Evolutionary conservation across 2,113 vertebrate genomes (phyloP).

Genomic region (Amazona guildingii): DNA sequence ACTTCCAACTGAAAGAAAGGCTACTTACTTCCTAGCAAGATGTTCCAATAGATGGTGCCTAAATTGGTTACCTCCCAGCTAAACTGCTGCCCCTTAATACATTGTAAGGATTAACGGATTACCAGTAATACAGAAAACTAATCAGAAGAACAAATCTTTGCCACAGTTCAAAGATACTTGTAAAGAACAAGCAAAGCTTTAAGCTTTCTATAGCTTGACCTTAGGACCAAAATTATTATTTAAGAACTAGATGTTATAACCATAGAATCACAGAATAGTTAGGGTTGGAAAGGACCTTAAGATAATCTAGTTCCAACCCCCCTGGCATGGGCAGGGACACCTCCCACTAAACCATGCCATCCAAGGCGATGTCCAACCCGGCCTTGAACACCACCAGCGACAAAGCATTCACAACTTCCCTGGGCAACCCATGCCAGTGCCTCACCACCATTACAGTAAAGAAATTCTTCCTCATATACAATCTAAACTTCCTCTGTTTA

Average conservation of each 20-base stretch:
- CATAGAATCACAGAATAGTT: too few relatives aligned
- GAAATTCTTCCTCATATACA: too few relatives aligned
- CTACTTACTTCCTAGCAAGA: background rate
- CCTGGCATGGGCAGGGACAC: too few relatives aligned
- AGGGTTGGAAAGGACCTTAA: too few relatives aligned
- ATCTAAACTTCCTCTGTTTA: too few relatives aligned
- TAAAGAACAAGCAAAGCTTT: background rate
- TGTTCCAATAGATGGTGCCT: background rate
- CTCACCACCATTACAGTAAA: too few relatives aligned
- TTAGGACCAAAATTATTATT: background rate
- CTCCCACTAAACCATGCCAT: too few relatives aligned
- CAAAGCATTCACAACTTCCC: too few relatives aligned
- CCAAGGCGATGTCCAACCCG: too few relatives aligned
- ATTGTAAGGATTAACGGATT: background rate
- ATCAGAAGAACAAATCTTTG: background rate
- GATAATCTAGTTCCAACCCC: too few relatives aligned
- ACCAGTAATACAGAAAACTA: background rate
- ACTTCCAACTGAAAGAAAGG: background rate
- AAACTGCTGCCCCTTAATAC: background rate
- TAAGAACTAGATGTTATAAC: background rate
- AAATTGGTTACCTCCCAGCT: background rate
- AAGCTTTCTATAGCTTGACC: background rate
- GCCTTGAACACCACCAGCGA: too few relatives aligned
- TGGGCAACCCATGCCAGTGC: too few relatives aligned
- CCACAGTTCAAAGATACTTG: background rate